A percentile compares a stretch with the other conserved stretches of the same genome.
Evolutionary conservation across 2,113 vertebrate genomes (phyloP).

Genomic region (Tenebrosternarchus preto): DNA sequence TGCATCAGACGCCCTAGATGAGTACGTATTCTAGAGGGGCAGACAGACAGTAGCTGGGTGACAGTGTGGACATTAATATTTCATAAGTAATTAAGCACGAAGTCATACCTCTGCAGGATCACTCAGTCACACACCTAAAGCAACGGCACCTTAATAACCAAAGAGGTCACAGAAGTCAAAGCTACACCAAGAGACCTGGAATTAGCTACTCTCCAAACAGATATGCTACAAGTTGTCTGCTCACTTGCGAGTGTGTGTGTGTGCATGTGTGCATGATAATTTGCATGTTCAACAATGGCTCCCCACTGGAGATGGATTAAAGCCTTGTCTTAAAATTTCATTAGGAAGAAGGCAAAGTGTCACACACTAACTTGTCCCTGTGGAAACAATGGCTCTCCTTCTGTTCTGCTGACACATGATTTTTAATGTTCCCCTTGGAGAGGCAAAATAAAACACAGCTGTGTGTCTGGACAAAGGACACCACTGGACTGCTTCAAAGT

Average conservation of each 20-base stretch:
- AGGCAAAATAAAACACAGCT: neutral
- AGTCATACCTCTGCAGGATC: neutral
- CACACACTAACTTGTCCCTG: slow-evolving; percentile 15
- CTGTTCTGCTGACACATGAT: neutral
- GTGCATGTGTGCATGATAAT: neutral
- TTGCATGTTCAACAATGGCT: neutral
- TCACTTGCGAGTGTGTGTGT: neutral
- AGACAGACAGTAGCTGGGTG: neutral
- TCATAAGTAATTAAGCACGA: neutral
- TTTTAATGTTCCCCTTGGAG: slow-evolving; percentile 12
- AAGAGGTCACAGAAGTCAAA: neutral
- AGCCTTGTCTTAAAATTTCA: slow-evolving; percentile 1
- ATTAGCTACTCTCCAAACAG: neutral
- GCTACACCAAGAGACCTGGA: neutral
- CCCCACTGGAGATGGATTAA: neutral
- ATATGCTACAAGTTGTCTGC: neutral
- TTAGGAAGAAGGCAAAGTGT: slow-evolving; percentile 12
- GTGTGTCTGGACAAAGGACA: neutral
- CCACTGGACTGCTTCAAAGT: neutral
- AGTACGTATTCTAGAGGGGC: neutral
- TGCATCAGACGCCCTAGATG: too few relatives aligned
- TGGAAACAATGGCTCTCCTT: neutral
- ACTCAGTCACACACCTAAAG: slow-evolving; percentile 1
- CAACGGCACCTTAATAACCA: neutral
- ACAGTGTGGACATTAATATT: neutral